A percentile compares a stretch with the other conserved stretches of the same genome.
These are phyloP conservation scores for Nerophis ophidion DNA, from an alignment of 2,113 vertebrate species.

Conservation along the genomic window DNA sequence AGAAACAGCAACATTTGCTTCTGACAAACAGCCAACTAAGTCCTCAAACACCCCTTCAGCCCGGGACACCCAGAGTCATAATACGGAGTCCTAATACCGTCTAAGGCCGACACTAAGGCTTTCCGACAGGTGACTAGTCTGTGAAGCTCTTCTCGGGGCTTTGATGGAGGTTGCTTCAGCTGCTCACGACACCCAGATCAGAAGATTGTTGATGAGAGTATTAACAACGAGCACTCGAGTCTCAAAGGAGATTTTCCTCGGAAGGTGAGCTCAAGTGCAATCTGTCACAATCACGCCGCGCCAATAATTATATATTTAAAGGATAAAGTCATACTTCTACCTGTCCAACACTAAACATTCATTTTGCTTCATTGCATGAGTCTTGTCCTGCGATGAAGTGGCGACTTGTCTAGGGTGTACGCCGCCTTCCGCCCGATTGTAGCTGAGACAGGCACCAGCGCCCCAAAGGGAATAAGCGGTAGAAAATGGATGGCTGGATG, in stretches of 20 bases:
- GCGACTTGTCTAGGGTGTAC: too few species aligned
- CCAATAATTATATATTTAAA: constrained; percentile 7
- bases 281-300: constrained; percentile 15
- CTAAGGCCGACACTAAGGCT: not conserved
- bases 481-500: too few species aligned
- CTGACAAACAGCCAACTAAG: constrained; percentile 2
- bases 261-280: constrained; percentile 20
- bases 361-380: not conserved
- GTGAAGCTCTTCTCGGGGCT: constrained; percentile 5
- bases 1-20: constrained; percentile 6
- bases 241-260: constrained; percentile 22
- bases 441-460: too few species aligned
- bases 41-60: not conserved
- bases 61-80: constrained; percentile 11
- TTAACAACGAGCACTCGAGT: constrained; percentile 25
- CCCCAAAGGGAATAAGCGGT: too few species aligned
- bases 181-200: constrained; percentile 21
- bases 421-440: too few species aligned
- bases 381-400: too few species aligned
- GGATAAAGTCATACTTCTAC: constrained; percentile 9
- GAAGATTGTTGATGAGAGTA: constrained; percentile 25
- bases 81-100: not conserved
- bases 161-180: constrained; percentile 35
- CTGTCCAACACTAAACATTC: not conserved
- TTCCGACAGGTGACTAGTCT: constrained; percentile 14